Base-by-base conservation (phyloP, 2,113 vertebrate genomes). In the Dromiciops gliroides region DNA sequence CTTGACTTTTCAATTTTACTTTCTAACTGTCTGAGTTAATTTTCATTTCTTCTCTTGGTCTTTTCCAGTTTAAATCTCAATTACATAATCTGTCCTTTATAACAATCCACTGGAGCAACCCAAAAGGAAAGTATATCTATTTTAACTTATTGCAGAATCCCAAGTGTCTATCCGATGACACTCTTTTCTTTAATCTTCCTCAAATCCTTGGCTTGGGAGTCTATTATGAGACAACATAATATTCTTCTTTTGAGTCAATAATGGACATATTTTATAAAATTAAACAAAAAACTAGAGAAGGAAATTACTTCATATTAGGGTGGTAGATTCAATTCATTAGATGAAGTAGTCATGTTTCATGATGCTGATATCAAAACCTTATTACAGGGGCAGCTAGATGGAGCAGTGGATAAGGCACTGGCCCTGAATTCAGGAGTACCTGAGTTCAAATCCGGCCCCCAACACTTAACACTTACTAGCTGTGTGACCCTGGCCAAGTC, bases 31-130 rank as follows among this genome's bases (percentile, higher is more conserved):
- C 94, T 90, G 93, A 97, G 96, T 97, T 98, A 0, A 98, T 98
- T 98, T 98, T 97, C 93, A 56, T 97, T 97, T 92, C 93, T 98
- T 97, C 90, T 95, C 94, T 96, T 97, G 97, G 90, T 97, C 92
- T 97, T 60, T 97, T 97, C 51, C n/a, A 94, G 51, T 97, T 97
- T 97, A 97, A 98, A 96, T 97, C 90, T 98, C 96, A 96, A 92
- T 96, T 98, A 97, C 95, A 97, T 97, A 93, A 31, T 95, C 47
- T 95, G 48, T 95, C 93, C 95, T 93, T 83, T 94, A 51, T 92
- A 83, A 23, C 28, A 94, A 91, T 96, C 91, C 90, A 96, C 14
- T 90, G 90, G 89, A 96, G 48, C 19, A 31, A 95, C 94, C 97
- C 96, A 97, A 91, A 83, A 95, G 51, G 31, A 51, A 89, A 92